Percentiles rank a stretch among this genome's conserved stretches.
Evolutionary conservation across 2,113 vertebrate genomes (phyloP).

Genomic region (Lycaon pictus): DNA sequence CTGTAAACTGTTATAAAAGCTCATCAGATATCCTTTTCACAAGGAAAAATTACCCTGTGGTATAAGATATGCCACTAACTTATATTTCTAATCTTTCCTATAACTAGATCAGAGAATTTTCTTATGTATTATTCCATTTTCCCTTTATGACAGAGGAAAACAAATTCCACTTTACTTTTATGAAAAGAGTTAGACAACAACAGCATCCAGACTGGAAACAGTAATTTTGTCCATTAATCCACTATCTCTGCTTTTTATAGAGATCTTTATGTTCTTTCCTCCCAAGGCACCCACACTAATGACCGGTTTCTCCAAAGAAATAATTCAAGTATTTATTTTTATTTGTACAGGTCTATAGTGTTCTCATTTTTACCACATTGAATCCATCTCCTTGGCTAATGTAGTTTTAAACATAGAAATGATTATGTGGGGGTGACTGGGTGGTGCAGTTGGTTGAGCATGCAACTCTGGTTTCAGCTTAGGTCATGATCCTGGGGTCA

Average conservation of each 20-base stretch:
- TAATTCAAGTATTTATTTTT: slow-evolving; percentile 50
- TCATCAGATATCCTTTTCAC: not conserved
- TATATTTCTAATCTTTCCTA: not conserved
- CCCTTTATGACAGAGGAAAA: not conserved
- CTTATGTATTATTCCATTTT: not conserved
- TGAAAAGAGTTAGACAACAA: slow-evolving; percentile 49
- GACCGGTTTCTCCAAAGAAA: slow-evolving; percentile 26
- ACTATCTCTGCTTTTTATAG: not conserved
- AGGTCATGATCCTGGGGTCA: not conserved
- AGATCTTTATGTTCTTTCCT: not conserved
- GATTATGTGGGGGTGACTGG: not conserved
- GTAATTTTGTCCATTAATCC: not conserved
- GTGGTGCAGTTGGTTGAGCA: not conserved
- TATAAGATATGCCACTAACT: not conserved
- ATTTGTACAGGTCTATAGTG: not conserved
- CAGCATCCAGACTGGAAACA: not conserved
- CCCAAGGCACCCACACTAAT: not conserved
- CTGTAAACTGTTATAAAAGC: not conserved
- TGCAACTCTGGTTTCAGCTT: not conserved
- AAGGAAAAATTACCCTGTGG: not conserved
- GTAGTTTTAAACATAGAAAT: slow-evolving; percentile 17
- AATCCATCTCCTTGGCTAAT: slow-evolving; percentile 7
- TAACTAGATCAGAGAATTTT: slow-evolving; percentile 2
- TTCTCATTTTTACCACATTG: not conserved
- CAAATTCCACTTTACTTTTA: slow-evolving; percentile 16